A percentile compares a stretch with the other conserved stretches of the same genome.
Conservation (phyloP, 2,113 vertebrate genomes). For the Caracal caracal region DNA sequence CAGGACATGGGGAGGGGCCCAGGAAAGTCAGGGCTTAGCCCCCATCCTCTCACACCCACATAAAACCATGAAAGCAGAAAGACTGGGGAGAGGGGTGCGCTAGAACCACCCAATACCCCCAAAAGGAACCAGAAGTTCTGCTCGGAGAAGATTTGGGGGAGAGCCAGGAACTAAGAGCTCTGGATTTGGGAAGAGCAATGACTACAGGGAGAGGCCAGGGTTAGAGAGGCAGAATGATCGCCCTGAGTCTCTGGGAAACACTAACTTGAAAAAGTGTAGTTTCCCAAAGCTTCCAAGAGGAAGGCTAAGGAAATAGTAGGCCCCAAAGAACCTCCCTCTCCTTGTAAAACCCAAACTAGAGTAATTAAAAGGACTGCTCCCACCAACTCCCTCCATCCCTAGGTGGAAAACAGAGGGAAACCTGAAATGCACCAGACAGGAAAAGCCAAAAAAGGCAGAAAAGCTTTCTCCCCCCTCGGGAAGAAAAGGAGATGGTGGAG, state of each 20-base stretch:
- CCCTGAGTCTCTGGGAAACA: slow-evolving; percentile 23
- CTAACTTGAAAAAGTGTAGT: neutral
- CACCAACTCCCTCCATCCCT: slow-evolving; percentile 77
- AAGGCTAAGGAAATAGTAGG: neutral
- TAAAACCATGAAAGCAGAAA: slow-evolving; percentile 37
- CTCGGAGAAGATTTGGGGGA: slow-evolving; percentile 48
- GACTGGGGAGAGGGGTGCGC: neutral
- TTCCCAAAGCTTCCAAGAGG: slow-evolving; percentile 56
- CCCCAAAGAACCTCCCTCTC: slow-evolving; percentile 67
- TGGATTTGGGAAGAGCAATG: slow-evolving; percentile 40
- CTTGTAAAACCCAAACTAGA: slow-evolving; percentile 50
- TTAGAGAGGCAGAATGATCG: neutral
- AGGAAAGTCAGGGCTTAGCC: slow-evolving; percentile 31
- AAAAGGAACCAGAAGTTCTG: slow-evolving; percentile 27
- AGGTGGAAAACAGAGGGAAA: slow-evolving; percentile 68
- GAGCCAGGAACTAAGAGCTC: slow-evolving; percentile 54
- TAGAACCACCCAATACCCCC: slow-evolving; percentile 68
- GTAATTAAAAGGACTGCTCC: slow-evolving; percentile 48
- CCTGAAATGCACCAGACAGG: slow-evolving; percentile 72
- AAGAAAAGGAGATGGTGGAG: slow-evolving; percentile 62
- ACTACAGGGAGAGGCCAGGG: neutral
- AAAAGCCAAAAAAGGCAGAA: slow-evolving; percentile 63
- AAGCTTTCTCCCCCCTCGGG: slow-evolving; percentile 49
- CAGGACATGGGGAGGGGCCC: slow-evolving; percentile 65
- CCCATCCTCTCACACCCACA: slow-evolving; percentile 75